A percentile compares a stretch with the other conserved stretches of the same genome.
These are phyloP conservation scores for Anastatus disparis DNA, from an alignment of 1,140 invertebrate genomes.

Conservation along the genomic window DNA sequence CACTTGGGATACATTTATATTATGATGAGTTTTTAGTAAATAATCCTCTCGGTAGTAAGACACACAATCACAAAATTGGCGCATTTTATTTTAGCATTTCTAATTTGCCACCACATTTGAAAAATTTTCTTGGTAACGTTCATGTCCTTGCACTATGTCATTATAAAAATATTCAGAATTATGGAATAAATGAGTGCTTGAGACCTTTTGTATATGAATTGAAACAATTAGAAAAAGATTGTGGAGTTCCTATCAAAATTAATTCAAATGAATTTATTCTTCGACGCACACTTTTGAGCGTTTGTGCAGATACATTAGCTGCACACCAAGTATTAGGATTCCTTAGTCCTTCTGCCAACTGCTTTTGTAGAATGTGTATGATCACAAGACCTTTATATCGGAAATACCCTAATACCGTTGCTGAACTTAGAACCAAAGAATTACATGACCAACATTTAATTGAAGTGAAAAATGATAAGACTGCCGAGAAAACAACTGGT, in stretches of 20 bases:
- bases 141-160: not conserved
- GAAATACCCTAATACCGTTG: not conserved
- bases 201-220: not conserved
- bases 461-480: not conserved
- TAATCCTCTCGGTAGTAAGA: constrained; percentile 15
- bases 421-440: not conserved
- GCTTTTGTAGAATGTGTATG: not conserved
- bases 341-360: not conserved
- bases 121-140: not conserved
- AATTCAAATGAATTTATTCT: not conserved
- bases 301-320: not conserved
- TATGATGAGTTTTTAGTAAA: constrained; percentile 10
- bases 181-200: not conserved
- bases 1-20: not conserved
- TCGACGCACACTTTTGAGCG: not conserved
- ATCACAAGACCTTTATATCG: not conserved
- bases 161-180: not conserved
- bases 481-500: not conserved
- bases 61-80: not conserved
- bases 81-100: not conserved
- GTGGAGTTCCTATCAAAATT: not conserved
- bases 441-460: not conserved
- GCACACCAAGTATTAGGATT: not conserved
- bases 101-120: not conserved
- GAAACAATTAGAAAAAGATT: not conserved